These are phyloP conservation scores for Melanostoma scalare DNA, from an alignment of 2,888 invertebrate species.

Conservation along the genomic window DNA sequence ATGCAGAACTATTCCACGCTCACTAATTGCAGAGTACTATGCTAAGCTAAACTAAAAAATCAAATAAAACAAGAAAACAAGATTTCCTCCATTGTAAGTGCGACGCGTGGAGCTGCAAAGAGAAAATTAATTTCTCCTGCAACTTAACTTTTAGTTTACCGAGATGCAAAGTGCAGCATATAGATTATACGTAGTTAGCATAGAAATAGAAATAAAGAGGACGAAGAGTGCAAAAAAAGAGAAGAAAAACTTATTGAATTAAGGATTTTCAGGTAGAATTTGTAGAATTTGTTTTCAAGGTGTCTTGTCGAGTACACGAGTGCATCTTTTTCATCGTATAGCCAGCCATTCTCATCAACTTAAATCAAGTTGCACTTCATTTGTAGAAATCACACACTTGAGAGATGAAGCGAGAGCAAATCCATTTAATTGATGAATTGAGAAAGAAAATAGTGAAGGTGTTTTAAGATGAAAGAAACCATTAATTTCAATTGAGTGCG, in stretches of 20 bases:
- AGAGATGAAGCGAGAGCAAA: conserved; percentile 9
- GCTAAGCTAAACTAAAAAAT: conserved; percentile 1
- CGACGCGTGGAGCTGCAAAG: conserved; percentile 29
- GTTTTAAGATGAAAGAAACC: background rate
- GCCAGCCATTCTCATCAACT: background rate
- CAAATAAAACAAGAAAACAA: conserved; percentile 17
- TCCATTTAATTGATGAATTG: conserved; percentile 37
- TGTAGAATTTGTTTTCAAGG: background rate
- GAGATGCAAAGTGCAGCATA: conserved; percentile 37
- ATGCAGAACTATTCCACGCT: conserved; percentile 36
- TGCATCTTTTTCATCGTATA: background rate
- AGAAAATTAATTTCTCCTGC: conserved; percentile 47
- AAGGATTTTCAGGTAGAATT: conserved; percentile 28
- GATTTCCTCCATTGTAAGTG: conserved; percentile 19
- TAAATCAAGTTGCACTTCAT: conserved; percentile 29
- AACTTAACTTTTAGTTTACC: conserved; percentile 52
- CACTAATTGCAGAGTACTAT: conserved; percentile 43
- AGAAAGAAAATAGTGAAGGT: conserved; percentile 19
- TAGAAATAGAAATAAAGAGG: background rate
- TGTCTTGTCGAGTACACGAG: conserved; percentile 10
- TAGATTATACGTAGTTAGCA: background rate
- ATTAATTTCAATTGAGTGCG: conserved; percentile 3
- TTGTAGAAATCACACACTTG: conserved; percentile 30
- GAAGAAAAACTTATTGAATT: conserved; percentile 24
- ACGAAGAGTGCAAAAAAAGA: conserved; percentile 5